Base-by-base conservation (phyloP, 2,113 vertebrate species). In the Dascyllus trimaculatus region DNA sequence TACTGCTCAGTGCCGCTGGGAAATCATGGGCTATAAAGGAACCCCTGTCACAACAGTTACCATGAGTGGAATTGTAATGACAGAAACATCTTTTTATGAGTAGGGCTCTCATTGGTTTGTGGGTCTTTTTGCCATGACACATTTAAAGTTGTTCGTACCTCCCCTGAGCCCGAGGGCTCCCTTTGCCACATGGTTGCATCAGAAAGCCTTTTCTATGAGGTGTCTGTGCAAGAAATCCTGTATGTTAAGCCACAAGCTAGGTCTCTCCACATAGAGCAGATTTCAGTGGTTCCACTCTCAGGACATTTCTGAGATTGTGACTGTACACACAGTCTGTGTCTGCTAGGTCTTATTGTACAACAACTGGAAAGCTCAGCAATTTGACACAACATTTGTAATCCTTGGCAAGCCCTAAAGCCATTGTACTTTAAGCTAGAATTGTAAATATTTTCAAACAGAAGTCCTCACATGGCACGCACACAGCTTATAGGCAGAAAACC, bases 41-140 rank as follows among this genome's bases (percentile, higher is more conserved):
- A 61, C 19, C 32, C 49, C 5, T 61, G 51, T 45, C 75, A 40
- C 61, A 80, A 71, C 72, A 64, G n/a, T 78, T 61, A 22, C 29
- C 69, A 68, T 70, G 75, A 85, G 75, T 61, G 54, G 66, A 89
- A 85, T 82, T 80, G 45, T 52, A 75, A 85, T 62, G 69, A 43
- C 52, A 56, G 21, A 53, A 25, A 49, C 64, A 40, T 78, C 19
- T 0, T 57, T 80, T 88, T 73, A 80, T 68, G 35, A 71, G 65
- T 15, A 35, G n/a, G 13, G 14, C 18, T 84, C 73, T 82, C 48
- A 53, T 68, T 56, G 58, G 63, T 65, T 66, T 76, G 25, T 43
- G 46, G 75, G 51, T 52, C 48, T 75, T 71, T 49, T 71, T 29
- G 52, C 62, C 18, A 4, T 52, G 63, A 56, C 64, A 63, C 67